phyloP scores from a whole-genome alignment of 2,797 vertebrate genomes.

The Onychomys torridus region DNA sequence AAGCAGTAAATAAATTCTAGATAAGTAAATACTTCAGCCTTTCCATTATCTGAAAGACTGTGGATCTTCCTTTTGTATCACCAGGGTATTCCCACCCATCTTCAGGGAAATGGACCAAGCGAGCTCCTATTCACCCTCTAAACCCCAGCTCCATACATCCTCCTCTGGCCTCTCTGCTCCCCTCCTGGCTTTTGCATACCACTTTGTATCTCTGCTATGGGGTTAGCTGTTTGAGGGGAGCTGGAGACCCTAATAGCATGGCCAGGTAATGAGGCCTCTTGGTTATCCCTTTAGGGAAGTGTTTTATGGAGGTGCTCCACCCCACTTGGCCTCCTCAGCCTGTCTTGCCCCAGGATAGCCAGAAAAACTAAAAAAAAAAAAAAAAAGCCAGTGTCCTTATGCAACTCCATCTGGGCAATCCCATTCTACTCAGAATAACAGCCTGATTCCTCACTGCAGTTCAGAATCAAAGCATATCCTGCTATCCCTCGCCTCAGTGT shows the following conservation, averaged over 20 bases:
- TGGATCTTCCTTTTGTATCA: neutral
- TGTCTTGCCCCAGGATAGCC: neutral
- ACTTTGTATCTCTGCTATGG: neutral
- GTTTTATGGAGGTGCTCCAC: neutral
- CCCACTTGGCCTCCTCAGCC: neutral
- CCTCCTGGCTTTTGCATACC: neutral
- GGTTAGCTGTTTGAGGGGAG: neutral
- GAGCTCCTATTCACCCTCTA: neutral
- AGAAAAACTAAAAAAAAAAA: neutral
- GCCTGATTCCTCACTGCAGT: neutral
- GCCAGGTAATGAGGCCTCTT: neutral
- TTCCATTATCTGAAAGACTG: neutral
- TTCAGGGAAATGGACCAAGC: neutral
- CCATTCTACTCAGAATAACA: neutral
- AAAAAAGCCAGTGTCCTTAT: neutral
- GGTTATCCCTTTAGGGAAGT: neutral
- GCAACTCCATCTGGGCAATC: neutral
- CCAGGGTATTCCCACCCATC: neutral
- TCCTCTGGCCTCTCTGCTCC: neutral
- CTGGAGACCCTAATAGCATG: neutral
- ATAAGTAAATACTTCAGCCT: neutral
- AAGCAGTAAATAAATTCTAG: neutral
- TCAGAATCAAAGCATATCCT: neutral
- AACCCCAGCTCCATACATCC: neutral
- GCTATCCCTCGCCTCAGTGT: rapidly evolving